A percentile compares a stretch with the other conserved stretches of the same genome.
Evolutionary conservation across 1,140 invertebrate species (phyloP).

Genomic region (Drosophila sturtevanti): DNA sequence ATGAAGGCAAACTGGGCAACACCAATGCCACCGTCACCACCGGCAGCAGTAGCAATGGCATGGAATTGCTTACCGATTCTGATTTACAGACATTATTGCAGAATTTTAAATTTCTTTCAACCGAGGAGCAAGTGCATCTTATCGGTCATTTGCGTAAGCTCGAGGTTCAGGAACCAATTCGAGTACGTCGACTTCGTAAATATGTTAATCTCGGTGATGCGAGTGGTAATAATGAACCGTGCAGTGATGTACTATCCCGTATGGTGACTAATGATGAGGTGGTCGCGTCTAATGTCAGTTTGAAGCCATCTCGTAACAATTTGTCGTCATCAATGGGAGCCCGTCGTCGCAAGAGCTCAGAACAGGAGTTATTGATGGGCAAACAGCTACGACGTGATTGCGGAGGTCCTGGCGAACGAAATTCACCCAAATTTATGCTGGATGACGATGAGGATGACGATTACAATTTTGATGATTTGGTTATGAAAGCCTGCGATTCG

Average conservation of each 20-base stretch:
- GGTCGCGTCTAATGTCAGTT: background rate
- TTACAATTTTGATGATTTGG: constrained; percentile 88
- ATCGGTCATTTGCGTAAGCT: constrained; percentile 91
- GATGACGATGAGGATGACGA: constrained; percentile 86
- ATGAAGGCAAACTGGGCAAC: background rate
- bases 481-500: constrained; percentile 83
- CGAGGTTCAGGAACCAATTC: constrained; percentile 87
- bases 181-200: constrained; percentile 88
- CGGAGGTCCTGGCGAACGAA: constrained; percentile 4
- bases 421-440: constrained; percentile 68
- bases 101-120: constrained; percentile 90
- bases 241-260: constrained; percentile 55
- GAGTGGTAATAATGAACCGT: constrained; percentile 54
- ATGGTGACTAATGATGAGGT: constrained; percentile 24
- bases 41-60: constrained; percentile 66
- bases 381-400: background rate
- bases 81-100: constrained; percentile 90
- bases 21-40: background rate
- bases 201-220: constrained; percentile 86
- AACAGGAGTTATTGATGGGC: background rate
- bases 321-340: constrained; percentile 7
- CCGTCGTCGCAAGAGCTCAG: constrained; percentile 27
- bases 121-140: constrained; percentile 90
- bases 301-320: background rate
- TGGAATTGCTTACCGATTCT: constrained; percentile 89